Base-by-base conservation (phyloP, 2,797 vertebrate genomes). In the Tympanoctomys barrerae region DNA sequence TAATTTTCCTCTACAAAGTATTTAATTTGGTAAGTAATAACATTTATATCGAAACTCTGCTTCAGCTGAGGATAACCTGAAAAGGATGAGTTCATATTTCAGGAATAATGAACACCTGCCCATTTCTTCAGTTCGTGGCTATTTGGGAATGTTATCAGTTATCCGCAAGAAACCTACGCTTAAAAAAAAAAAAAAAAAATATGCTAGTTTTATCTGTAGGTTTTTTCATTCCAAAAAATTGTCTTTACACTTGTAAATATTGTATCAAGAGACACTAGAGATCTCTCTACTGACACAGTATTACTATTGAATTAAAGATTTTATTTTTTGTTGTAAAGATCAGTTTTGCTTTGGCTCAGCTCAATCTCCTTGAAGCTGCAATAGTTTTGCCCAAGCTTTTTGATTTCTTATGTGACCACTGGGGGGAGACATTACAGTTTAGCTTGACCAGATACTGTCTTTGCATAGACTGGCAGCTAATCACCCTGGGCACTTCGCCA, bases 341-440 rank as follows among this genome's bases (percentile, higher is more conserved):
- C 71, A 13, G 36, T 89, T 86, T 83, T 97, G 31, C 33, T 42
- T 28, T 77, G 88, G 11, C 36, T 77, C 85, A 82, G 11, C 36
- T 49, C 85, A 82, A 71, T 75, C 64, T 91, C 39, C 54, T 24
- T 39, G 62, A 94, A 90, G 22, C 26, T 49, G 42, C 80, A 42
- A 0, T 88, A 75, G 68, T 95, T 96, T 78, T 90, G 26, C 70
- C 42, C 21, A 46, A 61, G 33, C 84, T 92, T 94, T 42, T 7
- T 89, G 87, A 61, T 92, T 64, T 87, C 84, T 36, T 87, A 4
- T 94, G 31, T 94, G 96, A 89, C 97, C 97, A 91, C 97, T 97
- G 31, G 97, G 96, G 97, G 97, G 97, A 97, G 97, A 97, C 96
- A 14, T 77, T 71, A 77, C 93, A 86, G 21, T 88, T 86, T 68